Conservation (phyloP, 2,888 invertebrate species). For the Exocentrus adspersus region DNA sequence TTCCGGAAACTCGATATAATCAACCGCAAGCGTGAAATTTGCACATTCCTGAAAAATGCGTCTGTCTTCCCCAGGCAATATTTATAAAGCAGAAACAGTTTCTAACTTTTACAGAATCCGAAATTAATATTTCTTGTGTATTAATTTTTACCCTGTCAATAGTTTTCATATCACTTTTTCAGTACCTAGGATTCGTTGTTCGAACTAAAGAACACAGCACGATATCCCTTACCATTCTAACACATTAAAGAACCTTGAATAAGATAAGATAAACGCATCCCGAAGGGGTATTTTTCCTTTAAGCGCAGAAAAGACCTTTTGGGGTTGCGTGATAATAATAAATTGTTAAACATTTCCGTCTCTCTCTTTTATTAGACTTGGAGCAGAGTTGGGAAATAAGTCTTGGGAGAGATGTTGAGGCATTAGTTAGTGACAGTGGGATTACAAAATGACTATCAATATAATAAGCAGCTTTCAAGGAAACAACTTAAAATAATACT, state of each 20-base stretch:
- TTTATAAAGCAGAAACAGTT: too few relatives aligned
- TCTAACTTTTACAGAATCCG: too few relatives aligned
- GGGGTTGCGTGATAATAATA: conserved; percentile 12
- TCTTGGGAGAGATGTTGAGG: neutral
- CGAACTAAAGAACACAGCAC: neutral
- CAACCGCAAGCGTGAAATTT: neutral
- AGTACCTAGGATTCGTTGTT: too few relatives aligned
- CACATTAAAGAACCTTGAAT: conserved; percentile 16
- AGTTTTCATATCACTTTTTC: too few relatives aligned
- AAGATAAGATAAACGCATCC: conserved; percentile 11
- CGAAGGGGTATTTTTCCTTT: conserved; percentile 9
- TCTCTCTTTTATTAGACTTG: neutral
- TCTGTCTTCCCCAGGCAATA: neutral
- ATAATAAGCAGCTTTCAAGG: too few relatives aligned
- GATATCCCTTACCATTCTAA: neutral
- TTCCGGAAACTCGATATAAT: neutral
- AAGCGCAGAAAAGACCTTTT: conserved; percentile 13
- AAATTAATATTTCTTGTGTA: too few relatives aligned
- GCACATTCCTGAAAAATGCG: neutral
- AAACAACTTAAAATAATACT: too few relatives aligned
- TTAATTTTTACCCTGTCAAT: too few relatives aligned
- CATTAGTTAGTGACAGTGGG: too few relatives aligned
- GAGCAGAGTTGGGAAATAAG: neutral
- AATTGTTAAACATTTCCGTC: conserved; percentile 15
- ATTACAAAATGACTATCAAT: too few relatives aligned